Evolutionary conservation across 2,888 invertebrate species (phyloP), one percentile per base, ranked within the genome.

Genomic region (Cotesia congregata): DNA sequence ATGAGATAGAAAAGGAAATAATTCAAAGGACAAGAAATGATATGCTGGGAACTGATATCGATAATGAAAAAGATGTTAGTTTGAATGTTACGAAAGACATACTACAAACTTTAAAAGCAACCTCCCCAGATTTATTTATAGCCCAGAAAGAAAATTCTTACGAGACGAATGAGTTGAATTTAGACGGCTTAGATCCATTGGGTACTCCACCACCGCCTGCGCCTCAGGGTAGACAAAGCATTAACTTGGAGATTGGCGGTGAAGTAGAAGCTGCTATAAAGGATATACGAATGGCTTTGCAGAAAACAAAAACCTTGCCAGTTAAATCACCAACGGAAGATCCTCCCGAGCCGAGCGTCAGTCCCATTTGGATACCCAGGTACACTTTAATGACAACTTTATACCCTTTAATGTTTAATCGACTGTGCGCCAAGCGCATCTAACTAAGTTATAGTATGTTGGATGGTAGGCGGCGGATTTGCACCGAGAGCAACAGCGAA

Each of bases 241-340:
- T 89, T n/a, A 86, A 82, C 72, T 76, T 84, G 12, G 86, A 87
- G 59, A 83, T 85, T 67, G 86, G 86, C 15, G 87, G 86, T 6
- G 89, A 89, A 75, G 90, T 91, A 80, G 92, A 93, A 87, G 93
- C 95, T 83, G 94, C 95, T 61, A 93, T 95, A 85, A 95, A 95
- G 87, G 96, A 96, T 83, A 96, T 97, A 83, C 93, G 96, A 72
- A 93, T 95, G 84, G 94, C 94, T 80, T 90, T 95, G 81, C 96
- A 93, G 90, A 93, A 94, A 89, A 94, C 94, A 75, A 93, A 93
- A 88, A 92, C 93, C 17, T 88, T 93, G 78, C 93, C 93, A 40
- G 90, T 92, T 15, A 91, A 92, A 81, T 90, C 90, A 39, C 89
- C 90, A 59, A 82, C 88, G 67, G 86, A 90, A 82, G 88, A 92